These are phyloP conservation scores for Platichthys stellatus DNA, from an alignment of 2,113 vertebrate species.

Conservation along the genomic window DNA sequence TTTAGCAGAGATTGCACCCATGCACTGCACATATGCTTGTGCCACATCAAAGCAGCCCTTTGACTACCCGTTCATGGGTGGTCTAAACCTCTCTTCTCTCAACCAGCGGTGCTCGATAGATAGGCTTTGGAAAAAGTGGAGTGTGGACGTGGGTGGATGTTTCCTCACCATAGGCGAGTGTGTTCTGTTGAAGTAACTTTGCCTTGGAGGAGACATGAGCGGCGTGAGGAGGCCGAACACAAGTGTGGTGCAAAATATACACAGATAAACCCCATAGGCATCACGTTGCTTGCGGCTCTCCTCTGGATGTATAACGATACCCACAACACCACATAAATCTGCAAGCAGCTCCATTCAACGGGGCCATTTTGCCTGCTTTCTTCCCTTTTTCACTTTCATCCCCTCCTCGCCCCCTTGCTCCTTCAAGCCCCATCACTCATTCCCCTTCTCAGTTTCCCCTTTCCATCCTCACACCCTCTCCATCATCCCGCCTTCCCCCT, in stretches of 20 bases:
- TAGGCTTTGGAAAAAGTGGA: slow-evolving; percentile 60
- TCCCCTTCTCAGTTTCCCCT: slow-evolving; percentile 71
- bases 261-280: slow-evolving; percentile 47
- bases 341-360: slow-evolving; percentile 66
- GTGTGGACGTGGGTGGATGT: slow-evolving; percentile 68
- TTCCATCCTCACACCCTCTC: slow-evolving; percentile 74
- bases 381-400: slow-evolving; percentile 68
- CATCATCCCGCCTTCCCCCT: slow-evolving; percentile 56
- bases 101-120: slow-evolving; percentile 58
- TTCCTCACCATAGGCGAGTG: slow-evolving; percentile 59
- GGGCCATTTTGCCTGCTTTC: slow-evolving; percentile 73
- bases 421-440: slow-evolving; percentile 72
- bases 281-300: slow-evolving; percentile 52
- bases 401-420: slow-evolving; percentile 60
- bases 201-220: slow-evolving; percentile 54
- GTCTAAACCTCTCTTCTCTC: slow-evolving; percentile 70
- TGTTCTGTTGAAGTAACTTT: slow-evolving; percentile 64
- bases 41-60: slow-evolving; percentile 80
- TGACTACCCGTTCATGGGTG: slow-evolving; percentile 77
- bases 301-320: slow-evolving; percentile 73
- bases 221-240: slow-evolving; percentile 45
- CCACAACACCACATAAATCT: slow-evolving; percentile 74
- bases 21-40: slow-evolving; percentile 71
- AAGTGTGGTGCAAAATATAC: slow-evolving; percentile 42
- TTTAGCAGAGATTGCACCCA: slow-evolving; percentile 71